Base-by-base conservation (phyloP, 2,797 vertebrate genomes). In the Schizothorax lantsangensis region DNA sequence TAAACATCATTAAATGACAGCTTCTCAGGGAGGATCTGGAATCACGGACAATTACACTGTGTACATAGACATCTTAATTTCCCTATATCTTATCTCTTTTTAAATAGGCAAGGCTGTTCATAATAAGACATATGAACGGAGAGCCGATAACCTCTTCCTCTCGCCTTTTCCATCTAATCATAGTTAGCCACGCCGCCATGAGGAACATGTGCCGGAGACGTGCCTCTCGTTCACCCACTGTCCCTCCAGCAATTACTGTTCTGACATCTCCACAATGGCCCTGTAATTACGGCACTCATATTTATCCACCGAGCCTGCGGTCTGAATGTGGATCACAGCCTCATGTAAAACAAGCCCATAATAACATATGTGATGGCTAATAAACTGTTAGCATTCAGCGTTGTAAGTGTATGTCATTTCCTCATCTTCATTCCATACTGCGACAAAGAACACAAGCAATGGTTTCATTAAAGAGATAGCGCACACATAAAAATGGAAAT, bases 221-320 rank as follows among this genome's bases (percentile, higher is more conserved):
- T 89, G 88, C 93, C 88, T 94, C 93, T 93, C 89, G 92, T 95
- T 95, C 94, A 94, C 92, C 92, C 92, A 91, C 94, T 92, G 92
- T 94, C 94, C 94, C 94, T 94, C 92, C 91, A 92, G 94, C 95
- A 95, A 95, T 95, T 95, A 95, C 92, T 92, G 93, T 92, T 93
- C 92, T 95, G 95, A 95, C 95, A 95, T 94, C 92, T 93, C 90
- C 91, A 93, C 93, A 93, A 95, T 94, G 94, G 94, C 92, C 89
- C 93, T 94, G 95, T 95, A 95, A 96, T 96, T 95, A 96, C 93
- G 90, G 91, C 86, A 89, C 91, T 92, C 89, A 92, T 94, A 94
- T 95, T 95, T 94, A 95, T 95, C 92, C 90, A 92, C 81, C 83
- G 81, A 88, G 86, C 86, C 82, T 52, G 49, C 78, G 73, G 68